Evolutionary conservation across 1,140 invertebrate genomes (phyloP).

Genomic region (Papilio polyxenes): DNA sequence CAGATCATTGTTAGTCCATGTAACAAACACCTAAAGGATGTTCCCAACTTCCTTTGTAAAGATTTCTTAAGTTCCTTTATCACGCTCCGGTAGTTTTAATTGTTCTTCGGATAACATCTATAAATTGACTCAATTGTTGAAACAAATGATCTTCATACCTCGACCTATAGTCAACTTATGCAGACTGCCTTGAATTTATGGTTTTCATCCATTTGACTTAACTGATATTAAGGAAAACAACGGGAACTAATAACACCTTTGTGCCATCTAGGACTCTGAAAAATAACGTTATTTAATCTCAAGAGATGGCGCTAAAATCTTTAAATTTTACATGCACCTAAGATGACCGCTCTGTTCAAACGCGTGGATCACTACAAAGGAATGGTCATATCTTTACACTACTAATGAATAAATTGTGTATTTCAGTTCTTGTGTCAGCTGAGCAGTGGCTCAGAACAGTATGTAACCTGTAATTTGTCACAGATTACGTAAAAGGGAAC

Average conservation of each 20-base stretch:
- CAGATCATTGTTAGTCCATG: slow-evolving; percentile 9
- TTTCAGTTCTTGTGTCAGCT: neutral
- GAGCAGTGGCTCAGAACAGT: neutral
- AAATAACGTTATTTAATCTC: neutral
- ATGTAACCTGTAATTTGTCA: neutral
- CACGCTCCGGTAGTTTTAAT: neutral
- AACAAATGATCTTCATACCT: neutral
- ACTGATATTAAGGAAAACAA: too few species aligned
- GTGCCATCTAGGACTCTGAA: too few species aligned
- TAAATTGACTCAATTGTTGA: neutral
- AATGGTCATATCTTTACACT: neutral
- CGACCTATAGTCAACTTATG: neutral
- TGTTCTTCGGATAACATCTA: neutral
- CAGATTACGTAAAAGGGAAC: slow-evolving; percentile 47
- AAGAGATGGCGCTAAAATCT: neutral
- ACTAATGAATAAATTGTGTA: neutral
- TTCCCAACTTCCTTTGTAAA: neutral
- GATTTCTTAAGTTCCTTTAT: neutral
- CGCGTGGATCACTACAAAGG: neutral
- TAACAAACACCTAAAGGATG: neutral
- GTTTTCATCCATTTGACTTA: too few species aligned
- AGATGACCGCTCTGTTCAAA: neutral
- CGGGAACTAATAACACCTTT: too few species aligned
- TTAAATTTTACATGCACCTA: neutral
- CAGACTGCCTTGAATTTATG: neutral